Conservation (phyloP, 2,113 vertebrate species). For the Chaetura pelagica region DNA sequence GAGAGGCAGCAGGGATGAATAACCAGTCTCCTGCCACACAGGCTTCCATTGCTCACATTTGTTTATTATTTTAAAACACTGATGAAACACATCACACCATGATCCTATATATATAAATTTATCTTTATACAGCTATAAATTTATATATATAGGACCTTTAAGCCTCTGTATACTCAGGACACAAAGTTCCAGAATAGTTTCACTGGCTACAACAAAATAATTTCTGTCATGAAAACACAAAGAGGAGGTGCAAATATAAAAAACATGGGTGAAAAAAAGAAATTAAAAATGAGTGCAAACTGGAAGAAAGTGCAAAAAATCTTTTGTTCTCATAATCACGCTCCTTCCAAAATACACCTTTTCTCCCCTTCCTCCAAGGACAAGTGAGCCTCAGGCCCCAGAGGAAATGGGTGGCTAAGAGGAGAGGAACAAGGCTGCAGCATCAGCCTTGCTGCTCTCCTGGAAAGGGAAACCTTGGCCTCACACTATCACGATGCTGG, state of each 20-base stretch:
- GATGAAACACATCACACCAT: slow-evolving; percentile 64
- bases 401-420: neutral
- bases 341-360: neutral
- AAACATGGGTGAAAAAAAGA: neutral
- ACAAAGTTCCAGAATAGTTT: slow-evolving; percentile 57
- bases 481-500: fast-evolving
- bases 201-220: slow-evolving; percentile 59
- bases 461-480: neutral
- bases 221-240: slow-evolving; percentile 65
- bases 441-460: neutral
- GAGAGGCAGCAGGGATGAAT: neutral
- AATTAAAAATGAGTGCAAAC: slow-evolving; percentile 68
- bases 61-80: slow-evolving; percentile 75
- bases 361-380: neutral
- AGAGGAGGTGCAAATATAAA: slow-evolving; percentile 41
- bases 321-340: slow-evolving; percentile 18
- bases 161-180: slow-evolving; percentile 57
- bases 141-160: slow-evolving; percentile 59
- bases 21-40: neutral
- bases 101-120: slow-evolving; percentile 66
- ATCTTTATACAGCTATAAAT: slow-evolving; percentile 29
- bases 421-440: neutral
- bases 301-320: slow-evolving; percentile 78
- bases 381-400: fast-evolving
- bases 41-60: slow-evolving; percentile 55